These are phyloP conservation scores for Acrocyrtus sp. DNA, from an alignment of 2,888 invertebrate genomes.

Conservation along the genomic window DNA sequence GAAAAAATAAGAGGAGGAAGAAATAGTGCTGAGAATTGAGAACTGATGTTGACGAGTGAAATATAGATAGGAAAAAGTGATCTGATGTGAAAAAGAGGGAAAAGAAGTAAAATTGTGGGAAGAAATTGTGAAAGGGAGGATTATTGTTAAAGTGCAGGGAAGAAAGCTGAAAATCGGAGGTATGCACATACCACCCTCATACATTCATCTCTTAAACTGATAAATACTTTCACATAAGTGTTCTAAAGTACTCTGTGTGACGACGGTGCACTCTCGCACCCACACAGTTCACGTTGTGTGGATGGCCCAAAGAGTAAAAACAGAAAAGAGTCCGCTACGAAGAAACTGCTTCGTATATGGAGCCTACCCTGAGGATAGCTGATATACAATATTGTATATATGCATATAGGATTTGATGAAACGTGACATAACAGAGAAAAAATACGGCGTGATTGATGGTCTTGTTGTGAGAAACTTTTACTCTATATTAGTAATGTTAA, in stretches of 20 bases:
- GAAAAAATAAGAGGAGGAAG: neutral
- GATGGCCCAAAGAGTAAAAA: no score
- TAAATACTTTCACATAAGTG: neutral
- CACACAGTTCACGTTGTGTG: no score
- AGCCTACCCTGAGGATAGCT: neutral
- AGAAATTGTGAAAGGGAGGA: constrained; percentile 37
- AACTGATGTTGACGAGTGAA: constrained; percentile 10
- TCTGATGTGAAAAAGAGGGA: constrained; percentile 27
- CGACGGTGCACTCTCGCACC: neutral
- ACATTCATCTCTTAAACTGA: neutral
- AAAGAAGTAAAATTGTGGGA: constrained; percentile 28
- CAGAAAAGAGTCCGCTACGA: no score
- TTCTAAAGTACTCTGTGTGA: neutral
- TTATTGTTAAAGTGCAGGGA: constrained; percentile 24
- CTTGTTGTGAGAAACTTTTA: constrained; percentile 50
- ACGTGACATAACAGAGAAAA: constrained; percentile 57
- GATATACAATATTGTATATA: constrained; percentile 7
- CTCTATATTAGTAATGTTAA: constrained; percentile 41
- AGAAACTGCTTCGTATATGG: neutral
- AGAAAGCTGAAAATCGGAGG: constrained; percentile 5
- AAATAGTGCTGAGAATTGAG: constrained; percentile 1
- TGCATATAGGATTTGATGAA: constrained; percentile 54
- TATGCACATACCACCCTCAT: neutral
- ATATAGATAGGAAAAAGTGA: constrained; percentile 32
- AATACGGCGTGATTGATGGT: constrained; percentile 60